Conservation (phyloP, 2,888 invertebrate genomes). For the Euspilapteryx auroguttella region DNA sequence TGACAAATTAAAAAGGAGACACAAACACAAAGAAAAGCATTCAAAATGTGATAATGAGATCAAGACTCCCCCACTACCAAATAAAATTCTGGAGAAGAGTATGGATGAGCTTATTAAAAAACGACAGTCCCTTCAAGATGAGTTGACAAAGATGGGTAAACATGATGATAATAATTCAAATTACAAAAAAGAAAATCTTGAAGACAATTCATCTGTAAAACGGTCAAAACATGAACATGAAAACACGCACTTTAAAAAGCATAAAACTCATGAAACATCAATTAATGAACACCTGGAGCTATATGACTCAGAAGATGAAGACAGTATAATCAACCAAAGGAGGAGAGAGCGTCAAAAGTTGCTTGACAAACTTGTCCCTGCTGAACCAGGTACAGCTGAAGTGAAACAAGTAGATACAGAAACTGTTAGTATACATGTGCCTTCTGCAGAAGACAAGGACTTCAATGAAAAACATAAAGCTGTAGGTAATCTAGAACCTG, state of each 20-base stretch:
- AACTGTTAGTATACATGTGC: too few species aligned
- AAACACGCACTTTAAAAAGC: neutral
- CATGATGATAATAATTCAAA: conserved; percentile 6
- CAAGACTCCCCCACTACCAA: conserved; percentile 39
- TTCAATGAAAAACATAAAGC: too few species aligned
- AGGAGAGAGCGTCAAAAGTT: conserved; percentile 86
- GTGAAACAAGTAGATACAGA: too few species aligned
- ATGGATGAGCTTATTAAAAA: conserved; percentile 34
- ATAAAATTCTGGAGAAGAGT: conserved; percentile 18
- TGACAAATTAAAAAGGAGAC: conserved; percentile 15
- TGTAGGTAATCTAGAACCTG: too few species aligned
- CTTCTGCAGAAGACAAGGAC: neutral
- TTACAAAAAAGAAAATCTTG: conserved; percentile 1
- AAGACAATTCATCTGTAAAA: conserved; percentile 5
- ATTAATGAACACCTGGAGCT: too few species aligned
- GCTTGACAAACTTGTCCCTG: conserved; percentile 49
- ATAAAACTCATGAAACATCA: conserved; percentile 8
- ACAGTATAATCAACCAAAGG: conserved; percentile 86
- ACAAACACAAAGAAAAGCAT: conserved; percentile 10
- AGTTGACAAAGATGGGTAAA: conserved; percentile 26
- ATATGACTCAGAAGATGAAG: conserved; percentile 81
- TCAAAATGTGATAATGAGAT: conserved; percentile 18
- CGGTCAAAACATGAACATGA: conserved; percentile 9
- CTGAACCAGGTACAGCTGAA: neutral
- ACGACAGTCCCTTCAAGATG: conserved; percentile 29